These are phyloP conservation scores for Anolis carolinensis DNA, from an alignment of 2,113 vertebrate species.

Conservation along the genomic window DNA sequence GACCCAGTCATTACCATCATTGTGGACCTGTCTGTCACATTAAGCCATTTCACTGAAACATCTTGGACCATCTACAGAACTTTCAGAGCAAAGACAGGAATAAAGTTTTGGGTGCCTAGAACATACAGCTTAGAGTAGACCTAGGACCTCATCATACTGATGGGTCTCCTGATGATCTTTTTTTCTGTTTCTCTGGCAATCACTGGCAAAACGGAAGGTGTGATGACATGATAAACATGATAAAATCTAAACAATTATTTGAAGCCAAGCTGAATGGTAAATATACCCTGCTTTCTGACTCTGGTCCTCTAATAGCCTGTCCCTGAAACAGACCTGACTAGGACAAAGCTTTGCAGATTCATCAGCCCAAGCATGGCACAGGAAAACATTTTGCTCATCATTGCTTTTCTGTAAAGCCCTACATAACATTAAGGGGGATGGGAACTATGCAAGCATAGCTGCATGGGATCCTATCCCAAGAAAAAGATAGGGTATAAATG, in stretches of 20 bases:
- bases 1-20: no score
- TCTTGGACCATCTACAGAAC: not conserved
- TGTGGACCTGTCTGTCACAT: no score
- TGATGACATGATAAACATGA: no score
- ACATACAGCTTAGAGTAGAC: not conserved
- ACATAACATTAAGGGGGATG: not conserved
- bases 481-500: no score
- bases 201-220: no score
- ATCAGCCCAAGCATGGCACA: not conserved
- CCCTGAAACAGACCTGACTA: not conserved
- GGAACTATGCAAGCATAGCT: no score
- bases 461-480: no score
- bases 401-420: not conserved
- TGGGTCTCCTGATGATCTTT: no score
- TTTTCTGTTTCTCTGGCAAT: no score
- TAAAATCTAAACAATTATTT: not conserved
- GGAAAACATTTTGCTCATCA: not conserved
- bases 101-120: not conserved
- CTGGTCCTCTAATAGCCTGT: not conserved
- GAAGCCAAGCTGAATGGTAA: not conserved
- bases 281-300: not conserved
- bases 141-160: no score
- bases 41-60: not conserved
- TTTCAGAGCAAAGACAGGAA: constrained; percentile 19
- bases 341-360: not conserved